Conservation (phyloP, 2,888 invertebrate genomes). For the Norana najaformis region DNA sequence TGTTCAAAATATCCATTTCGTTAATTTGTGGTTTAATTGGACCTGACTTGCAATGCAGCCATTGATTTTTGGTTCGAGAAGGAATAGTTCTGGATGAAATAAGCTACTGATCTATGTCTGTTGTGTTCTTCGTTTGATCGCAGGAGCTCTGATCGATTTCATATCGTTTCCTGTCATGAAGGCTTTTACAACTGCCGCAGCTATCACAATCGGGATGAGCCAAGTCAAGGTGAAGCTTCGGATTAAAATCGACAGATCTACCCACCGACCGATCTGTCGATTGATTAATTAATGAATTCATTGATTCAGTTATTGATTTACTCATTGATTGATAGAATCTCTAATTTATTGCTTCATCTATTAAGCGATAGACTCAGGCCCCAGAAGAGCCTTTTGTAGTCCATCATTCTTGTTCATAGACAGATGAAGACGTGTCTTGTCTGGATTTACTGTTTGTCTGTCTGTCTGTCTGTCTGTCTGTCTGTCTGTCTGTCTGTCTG, state of each 20-base stretch:
- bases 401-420: too few relatives aligned
- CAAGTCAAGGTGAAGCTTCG: constrained; percentile 54
- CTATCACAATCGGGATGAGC: constrained; percentile 58
- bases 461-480: too few relatives aligned
- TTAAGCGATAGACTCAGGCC: background rate
- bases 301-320: background rate
- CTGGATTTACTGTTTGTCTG: too few relatives aligned
- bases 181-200: constrained; percentile 60
- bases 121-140: background rate
- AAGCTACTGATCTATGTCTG: background rate
- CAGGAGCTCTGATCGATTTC: constrained; percentile 60
- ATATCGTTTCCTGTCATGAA: constrained; percentile 61
- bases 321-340: too few relatives aligned
- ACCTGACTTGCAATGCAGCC: too few relatives aligned
- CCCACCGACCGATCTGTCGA: background rate
- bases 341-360: background rate
- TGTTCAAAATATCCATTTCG: too few relatives aligned
- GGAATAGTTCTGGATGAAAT: too few relatives aligned
- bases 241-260: too few relatives aligned
- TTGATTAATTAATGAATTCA: background rate
- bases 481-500: too few relatives aligned
- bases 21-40: too few relatives aligned
- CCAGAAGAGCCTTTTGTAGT: too few relatives aligned
- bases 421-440: too few relatives aligned
- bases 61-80: background rate